A percentile compares a stretch with the other conserved stretches of the same genome.
Conservation (phyloP, 2,113 vertebrate genomes). For the Cynopterus brachyotis region DNA sequence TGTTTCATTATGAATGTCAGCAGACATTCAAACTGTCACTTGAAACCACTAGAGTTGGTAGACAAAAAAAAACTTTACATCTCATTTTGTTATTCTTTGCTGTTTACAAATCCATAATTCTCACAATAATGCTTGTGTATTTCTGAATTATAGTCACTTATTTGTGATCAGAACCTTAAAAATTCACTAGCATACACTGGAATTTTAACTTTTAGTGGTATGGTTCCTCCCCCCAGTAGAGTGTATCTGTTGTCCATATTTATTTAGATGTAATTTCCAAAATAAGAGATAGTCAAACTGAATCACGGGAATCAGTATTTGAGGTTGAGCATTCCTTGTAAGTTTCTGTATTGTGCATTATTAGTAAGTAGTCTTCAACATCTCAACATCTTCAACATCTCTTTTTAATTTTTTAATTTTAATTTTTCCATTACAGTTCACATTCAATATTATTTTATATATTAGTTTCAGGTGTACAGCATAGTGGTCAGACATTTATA, state of each 20-base stretch:
- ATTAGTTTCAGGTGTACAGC: no score
- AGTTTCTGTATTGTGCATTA: background rate
- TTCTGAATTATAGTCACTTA: background rate
- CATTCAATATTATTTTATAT: no score
- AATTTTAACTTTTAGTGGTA: background rate
- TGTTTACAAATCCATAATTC: background rate
- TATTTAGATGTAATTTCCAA: background rate
- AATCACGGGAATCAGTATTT: background rate
- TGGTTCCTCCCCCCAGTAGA: background rate
- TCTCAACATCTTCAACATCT: background rate
- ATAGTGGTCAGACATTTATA: no score
- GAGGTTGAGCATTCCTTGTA: background rate
- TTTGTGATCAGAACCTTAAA: background rate
- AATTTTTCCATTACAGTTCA: no score
- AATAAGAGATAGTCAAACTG: background rate
- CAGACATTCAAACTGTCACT: background rate
- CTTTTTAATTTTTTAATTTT: background rate
- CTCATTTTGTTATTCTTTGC: background rate
- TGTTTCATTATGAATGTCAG: background rate
- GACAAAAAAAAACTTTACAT: background rate
- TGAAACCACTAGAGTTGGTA: background rate
- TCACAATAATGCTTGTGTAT: background rate
- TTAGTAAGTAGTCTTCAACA: background rate
- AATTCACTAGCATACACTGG: background rate
- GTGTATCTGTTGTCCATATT: background rate